Conservation (phyloP, 1,140 invertebrate genomes). For the Dendroctonus valens region DNA sequence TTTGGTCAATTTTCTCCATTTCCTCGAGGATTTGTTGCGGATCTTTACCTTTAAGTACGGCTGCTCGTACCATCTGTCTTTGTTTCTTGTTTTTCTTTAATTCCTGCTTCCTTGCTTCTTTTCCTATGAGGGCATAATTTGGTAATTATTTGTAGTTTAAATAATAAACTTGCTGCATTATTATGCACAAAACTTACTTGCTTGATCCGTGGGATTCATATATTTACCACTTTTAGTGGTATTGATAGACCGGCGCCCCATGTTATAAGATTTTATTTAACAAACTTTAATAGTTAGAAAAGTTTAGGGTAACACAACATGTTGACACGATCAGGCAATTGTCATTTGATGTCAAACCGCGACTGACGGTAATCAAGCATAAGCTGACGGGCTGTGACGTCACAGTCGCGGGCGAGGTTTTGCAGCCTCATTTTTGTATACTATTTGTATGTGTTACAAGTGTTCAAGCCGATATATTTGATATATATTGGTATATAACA, state of each 20-base stretch:
- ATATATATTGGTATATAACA: no score
- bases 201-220: conserved; percentile 99
- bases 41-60: conserved; percentile 98
- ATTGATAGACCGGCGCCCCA: conserved; percentile 94
- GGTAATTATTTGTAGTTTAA: not conserved
- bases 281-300: no score
- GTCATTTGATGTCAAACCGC: no score
- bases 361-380: no score
- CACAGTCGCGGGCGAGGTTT: no score
- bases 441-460: no score
- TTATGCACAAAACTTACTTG: conserved; percentile 69
- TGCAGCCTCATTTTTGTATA: no score
- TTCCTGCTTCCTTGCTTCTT: conserved; percentile 96
- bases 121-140: conserved; percentile 63
- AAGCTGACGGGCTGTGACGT: no score
- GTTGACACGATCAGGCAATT: no score
- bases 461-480: no score
- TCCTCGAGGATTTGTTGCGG: conserved; percentile 90
- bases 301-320: no score
- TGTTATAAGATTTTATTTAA: conserved; percentile 46
- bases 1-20: conserved; percentile 97
- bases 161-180: conserved; percentile 14
- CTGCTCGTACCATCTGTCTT: conserved; percentile 89
- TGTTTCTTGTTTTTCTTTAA: conserved; percentile 98
- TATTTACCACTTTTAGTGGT: conserved; percentile 99